These are phyloP conservation scores for Acronicta aceris DNA, from an alignment of 2,888 invertebrate species.

Conservation along the genomic window DNA sequence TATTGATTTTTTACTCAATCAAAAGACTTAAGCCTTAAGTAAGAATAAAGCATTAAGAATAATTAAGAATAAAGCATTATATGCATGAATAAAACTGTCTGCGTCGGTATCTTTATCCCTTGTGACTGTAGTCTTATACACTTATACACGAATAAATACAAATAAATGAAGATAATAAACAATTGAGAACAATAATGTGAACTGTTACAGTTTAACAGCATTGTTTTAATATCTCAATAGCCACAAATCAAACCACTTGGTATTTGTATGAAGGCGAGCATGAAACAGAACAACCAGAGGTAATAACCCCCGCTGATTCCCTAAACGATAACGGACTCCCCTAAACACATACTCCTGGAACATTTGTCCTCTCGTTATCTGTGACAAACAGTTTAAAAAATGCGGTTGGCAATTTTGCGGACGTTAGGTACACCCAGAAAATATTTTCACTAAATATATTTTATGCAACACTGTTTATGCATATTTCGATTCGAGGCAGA, in stretches of 20 bases:
- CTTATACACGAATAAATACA: neutral
- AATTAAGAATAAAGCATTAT: no score
- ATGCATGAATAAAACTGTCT: no score
- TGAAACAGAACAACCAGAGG: conserved; percentile 53
- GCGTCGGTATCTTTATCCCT: no score
- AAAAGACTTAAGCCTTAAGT: no score
- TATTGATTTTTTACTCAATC: no score
- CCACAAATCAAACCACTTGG: no score
- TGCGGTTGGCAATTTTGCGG: conserved; percentile 49
- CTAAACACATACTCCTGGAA: conserved; percentile 62
- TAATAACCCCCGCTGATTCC: conserved; percentile 66
- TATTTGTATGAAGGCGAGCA: conserved; percentile 36
- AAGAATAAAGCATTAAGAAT: no score
- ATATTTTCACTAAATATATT: neutral
- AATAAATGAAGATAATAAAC: neutral
- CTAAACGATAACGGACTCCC: conserved; percentile 68
- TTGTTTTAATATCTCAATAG: no score
- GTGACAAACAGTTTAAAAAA: conserved; percentile 71
- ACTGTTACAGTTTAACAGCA: neutral
- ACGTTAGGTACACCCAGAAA: conserved; percentile 9
- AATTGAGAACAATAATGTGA: neutral
- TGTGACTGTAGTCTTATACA: neutral
- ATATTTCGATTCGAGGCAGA: neutral
- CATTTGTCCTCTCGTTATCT: conserved; percentile 77
- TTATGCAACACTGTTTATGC: neutral